A percentile compares a stretch with the other conserved stretches of the same genome.
Conservation (phyloP, 2,797 vertebrate species). For the Bradypodion ventrale region DNA sequence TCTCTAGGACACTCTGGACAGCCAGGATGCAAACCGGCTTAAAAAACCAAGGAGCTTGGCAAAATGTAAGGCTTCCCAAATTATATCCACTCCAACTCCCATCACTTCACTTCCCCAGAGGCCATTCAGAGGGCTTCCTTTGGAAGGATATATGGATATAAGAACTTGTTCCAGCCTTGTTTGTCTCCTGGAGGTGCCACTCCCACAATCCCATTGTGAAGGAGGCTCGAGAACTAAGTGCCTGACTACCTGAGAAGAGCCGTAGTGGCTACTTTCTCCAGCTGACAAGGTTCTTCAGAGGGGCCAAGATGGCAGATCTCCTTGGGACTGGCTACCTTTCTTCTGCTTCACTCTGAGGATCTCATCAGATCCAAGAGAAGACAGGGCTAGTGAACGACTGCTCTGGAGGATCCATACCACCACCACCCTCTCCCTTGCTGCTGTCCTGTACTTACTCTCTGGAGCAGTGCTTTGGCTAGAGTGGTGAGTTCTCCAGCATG, state of each 20-base stretch:
- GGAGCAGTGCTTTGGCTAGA: not conserved
- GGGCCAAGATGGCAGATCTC: not conserved
- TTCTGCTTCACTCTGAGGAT: not conserved
- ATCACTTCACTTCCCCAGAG: not conserved
- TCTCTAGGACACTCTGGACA: too few species aligned
- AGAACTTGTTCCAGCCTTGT: too few species aligned
- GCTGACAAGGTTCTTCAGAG: not conserved
- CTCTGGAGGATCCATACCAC: not conserved
- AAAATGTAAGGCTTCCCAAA: too few species aligned
- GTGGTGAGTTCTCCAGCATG: too few species aligned
- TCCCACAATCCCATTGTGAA: not conserved
- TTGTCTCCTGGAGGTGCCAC: too few species aligned
- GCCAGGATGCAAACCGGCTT: too few species aligned
- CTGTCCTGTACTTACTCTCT: not conserved
- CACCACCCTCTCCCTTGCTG: not conserved
- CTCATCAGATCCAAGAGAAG: too few species aligned
- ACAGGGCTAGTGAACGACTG: too few species aligned
- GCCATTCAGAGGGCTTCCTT: too few species aligned
- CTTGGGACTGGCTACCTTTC: not conserved
- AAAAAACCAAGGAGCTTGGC: too few species aligned
- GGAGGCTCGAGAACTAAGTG: not conserved
- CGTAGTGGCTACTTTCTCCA: not conserved
- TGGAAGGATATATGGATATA: too few species aligned
- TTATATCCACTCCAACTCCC: too few species aligned
- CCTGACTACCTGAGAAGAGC: not conserved